Base-by-base conservation (phyloP, 1,140 invertebrate genomes). In the Harlomillsia oculata region DNA sequence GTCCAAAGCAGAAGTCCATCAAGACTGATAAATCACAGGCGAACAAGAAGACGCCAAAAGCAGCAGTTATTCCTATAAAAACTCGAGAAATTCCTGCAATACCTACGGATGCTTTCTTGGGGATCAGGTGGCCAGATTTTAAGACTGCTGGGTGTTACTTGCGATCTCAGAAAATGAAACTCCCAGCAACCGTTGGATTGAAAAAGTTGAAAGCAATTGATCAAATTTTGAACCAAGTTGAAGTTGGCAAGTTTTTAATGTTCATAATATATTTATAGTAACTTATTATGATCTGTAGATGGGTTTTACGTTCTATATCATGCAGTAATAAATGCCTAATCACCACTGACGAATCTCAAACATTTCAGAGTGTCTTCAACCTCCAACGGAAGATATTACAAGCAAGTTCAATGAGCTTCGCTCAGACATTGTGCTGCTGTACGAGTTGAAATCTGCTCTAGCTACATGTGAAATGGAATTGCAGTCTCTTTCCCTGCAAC, bases 141-240 rank as follows among this genome's bases (percentile, higher is more conserved):
- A 92, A 95, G 69, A 83, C 84, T 50, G 87, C 86, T 51, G 91
- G 91, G 0, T 90, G 91, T 9, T 86, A 83, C 64, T 71, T 97
- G 37, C 75, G 95, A 43, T 96, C 91, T 25, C 90, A 95, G 65
- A 77, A 90, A 69, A 94, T 97, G 82, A 97, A 97, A 73, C 72
- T 98, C 43, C 95, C 95, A 2, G 84, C 87, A 21, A 89, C 88
- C 71, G 82, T 97, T 48, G 94, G 93, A 3, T 90, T 95, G 69
- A 92, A 96, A 69, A 97, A 97, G 73, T 84, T 84, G 25, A 97
- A 97, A 75, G 90, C 89, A 25, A 87, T 98, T 44, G 93, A 97
- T 71, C 89, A 93, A 70, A 81, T 93, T 44, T 72, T 97, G 34
- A 81, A 85, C 53, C 85, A 93, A 67, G 78, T 97, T 62, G 83